Conservation (phyloP, 1,140 invertebrate species). For the Ceratina japonica region DNA sequence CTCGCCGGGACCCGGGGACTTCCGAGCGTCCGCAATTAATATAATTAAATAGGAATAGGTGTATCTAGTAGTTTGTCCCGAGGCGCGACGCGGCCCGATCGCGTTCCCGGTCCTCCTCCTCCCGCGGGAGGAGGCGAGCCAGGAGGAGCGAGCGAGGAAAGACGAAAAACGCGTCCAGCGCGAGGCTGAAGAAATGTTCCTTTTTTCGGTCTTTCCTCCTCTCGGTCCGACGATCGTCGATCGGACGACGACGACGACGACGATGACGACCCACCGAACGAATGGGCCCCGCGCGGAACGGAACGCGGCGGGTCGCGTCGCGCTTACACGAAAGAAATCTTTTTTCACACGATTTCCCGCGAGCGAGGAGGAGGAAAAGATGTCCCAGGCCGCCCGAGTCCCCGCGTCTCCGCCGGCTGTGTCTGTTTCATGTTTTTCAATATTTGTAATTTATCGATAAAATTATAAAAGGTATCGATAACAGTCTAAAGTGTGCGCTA, state of each 20-base stretch:
- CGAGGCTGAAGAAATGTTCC: background rate
- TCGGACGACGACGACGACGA: conserved; percentile 1
- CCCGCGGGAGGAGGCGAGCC: background rate
- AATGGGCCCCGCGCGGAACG: conserved; percentile 39
- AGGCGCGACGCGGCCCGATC: conserved; percentile 20
- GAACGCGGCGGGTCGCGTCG: conserved; percentile 27
- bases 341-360: conserved; percentile 58
- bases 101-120: conserved; percentile 41
- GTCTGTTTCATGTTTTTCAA: conserved; percentile 80
- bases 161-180: background rate
- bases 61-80: conserved; percentile 50
- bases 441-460: conserved; percentile 80
- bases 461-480: conserved; percentile 79
- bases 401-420: conserved; percentile 71
- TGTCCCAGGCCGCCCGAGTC: conserved; percentile 59
- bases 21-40: conserved; percentile 44
- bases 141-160: background rate
- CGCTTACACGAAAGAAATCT: conserved; percentile 12
- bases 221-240: conserved; percentile 12
- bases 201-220: background rate
- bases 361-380: conserved; percentile 4
- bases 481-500: conserved; percentile 80
- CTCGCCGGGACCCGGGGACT: conserved; percentile 65
- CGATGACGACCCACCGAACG: too few relatives aligned
- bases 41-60: conserved; percentile 50